Base-by-base conservation (phyloP, 2,888 invertebrate species). In the Pollenia labialis region DNA sequence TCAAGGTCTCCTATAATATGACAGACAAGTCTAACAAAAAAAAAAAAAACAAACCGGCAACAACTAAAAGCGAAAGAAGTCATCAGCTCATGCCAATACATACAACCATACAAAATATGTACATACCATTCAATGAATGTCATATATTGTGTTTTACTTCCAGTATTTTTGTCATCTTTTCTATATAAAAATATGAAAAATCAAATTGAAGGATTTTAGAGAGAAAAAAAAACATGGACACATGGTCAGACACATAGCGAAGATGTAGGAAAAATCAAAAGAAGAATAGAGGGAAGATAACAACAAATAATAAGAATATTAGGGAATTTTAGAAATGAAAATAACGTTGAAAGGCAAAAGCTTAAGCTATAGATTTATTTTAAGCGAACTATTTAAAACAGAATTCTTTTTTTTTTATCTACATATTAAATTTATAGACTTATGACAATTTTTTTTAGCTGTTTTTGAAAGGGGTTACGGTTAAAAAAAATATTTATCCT, bases 121-220 rank as follows among this genome's bases (percentile, higher is more conserved):
- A 62, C 14, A 50, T 48, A 58, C 42, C 68, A 50, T 52, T 79
- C 68, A 58, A 58, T 68, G 77, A 58, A 58, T 69, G 32, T 68
- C 56, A 56, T 56, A 56, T 32, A 18, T 14, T 48, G 44, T 44
- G 32, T 32, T 81, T 58, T 16, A 46, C 12, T 68, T 18, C 11
- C 66, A n/a, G 0, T 62, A 16, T 64, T 54, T 42, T 69, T 46
- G 16, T 44, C 23, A 52, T 60, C 40, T 81, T 74, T 81, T 76
- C 32, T 74, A 81, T 84, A 56, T 54, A 83, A 83, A 32, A 84
- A 76, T 87, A 77, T 87, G 72, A 68, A 81, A 77, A 81, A 83
- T 81, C 81, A 81, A 81, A 86, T 18, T 23, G 64, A 82, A 79
- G 79, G 56, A 40, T 74, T 81, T 46, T 2, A 11, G 52, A 54